Evolutionary conservation across 2,888 invertebrate genomes (phyloP).

Genomic region (Meghimatium bilineatum): DNA sequence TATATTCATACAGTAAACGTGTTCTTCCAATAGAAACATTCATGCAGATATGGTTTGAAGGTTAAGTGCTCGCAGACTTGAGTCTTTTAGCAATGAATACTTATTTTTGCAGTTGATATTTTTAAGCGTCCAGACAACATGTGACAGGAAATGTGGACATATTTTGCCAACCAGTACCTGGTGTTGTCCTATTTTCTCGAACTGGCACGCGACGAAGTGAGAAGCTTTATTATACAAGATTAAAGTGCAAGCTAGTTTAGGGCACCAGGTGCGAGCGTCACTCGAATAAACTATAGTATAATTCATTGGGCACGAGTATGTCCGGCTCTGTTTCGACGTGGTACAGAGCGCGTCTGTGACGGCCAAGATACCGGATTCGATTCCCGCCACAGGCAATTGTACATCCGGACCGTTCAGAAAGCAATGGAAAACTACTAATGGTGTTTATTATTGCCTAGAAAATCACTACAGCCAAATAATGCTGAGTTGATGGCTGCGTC

Average conservation of each 20-base stretch:
- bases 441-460: too few relatives aligned
- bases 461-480: too few relatives aligned
- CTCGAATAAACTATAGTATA: too few relatives aligned
- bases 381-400: too few relatives aligned
- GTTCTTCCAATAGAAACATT: background rate
- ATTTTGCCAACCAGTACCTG: background rate
- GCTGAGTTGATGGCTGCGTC: too few relatives aligned
- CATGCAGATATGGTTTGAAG: background rate
- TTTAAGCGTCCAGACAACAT: background rate
- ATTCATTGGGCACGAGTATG: too few relatives aligned
- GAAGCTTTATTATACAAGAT: background rate
- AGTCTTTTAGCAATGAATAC: background rate
- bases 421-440: too few relatives aligned
- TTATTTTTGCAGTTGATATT: background rate
- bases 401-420: too few relatives aligned
- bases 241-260: background rate
- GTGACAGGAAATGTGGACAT: conserved; percentile 11
- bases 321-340: too few relatives aligned
- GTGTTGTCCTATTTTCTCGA: background rate
- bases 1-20: background rate
- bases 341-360: too few relatives aligned
- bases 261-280: too few relatives aligned
- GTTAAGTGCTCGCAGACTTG: background rate
- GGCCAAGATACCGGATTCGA: too few relatives aligned
- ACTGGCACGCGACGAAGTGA: conserved; percentile 8